Conservation (phyloP, 1,140 invertebrate species). For the Penaeus chinensis region DNA sequence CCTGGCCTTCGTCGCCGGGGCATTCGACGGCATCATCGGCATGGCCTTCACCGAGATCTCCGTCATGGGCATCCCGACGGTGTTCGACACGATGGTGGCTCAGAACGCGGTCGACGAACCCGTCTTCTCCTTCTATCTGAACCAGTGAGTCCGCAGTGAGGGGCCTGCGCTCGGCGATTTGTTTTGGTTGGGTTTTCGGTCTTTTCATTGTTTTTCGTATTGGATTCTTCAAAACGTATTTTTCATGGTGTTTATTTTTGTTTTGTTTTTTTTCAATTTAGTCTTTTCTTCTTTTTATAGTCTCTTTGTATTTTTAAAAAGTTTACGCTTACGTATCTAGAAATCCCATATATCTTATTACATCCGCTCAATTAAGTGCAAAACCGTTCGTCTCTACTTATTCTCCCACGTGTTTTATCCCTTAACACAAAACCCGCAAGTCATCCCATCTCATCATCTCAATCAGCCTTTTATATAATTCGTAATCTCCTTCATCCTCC, state of each 20-base stretch:
- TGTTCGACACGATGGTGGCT: conserved; percentile 76
- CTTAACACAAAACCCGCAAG: no score
- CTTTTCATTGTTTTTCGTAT: not conserved
- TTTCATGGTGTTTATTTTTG: no score
- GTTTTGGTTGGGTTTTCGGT: not conserved
- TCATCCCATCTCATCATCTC: no score
- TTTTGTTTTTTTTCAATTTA: not conserved
- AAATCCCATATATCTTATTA: no score
- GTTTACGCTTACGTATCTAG: no score
- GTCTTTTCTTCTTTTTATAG: no score
- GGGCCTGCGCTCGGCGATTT: not conserved
- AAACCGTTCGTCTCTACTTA: no score
- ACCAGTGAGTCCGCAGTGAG: conserved; percentile 68
- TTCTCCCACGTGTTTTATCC: no score
- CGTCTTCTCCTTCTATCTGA: conserved; percentile 79
- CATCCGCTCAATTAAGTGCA: no score
- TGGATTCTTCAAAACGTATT: not conserved
- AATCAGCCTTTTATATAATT: no score
- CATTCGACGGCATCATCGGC: conserved; percentile 78
- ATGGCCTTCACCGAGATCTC: conserved; percentile 72
- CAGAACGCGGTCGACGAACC: conserved; percentile 73
- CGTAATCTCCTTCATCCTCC: no score
- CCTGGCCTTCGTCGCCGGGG: conserved; percentile 73
- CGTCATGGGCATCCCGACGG: conserved; percentile 70
- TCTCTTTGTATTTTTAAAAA: no score